Percentiles rank a stretch among this genome's conserved stretches.
Evolutionary conservation across 30 jellyfish, hydroid and myxozoan genomes (phyloP).

Genomic region (Aurelia sp.): DNA sequence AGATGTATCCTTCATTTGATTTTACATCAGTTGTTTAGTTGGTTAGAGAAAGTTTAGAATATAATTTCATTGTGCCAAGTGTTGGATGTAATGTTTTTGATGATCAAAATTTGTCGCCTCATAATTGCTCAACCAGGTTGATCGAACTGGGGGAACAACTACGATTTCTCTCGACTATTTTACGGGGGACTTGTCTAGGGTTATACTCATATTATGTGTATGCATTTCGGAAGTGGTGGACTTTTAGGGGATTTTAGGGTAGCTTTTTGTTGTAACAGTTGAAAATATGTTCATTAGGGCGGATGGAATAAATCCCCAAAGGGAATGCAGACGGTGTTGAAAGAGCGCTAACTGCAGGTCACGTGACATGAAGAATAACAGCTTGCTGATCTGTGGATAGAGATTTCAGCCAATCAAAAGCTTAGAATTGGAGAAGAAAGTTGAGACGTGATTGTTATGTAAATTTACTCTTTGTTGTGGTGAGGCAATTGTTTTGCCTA

Average conservation of each 20-base stretch:
- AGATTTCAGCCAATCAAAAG: constrained; percentile 64
- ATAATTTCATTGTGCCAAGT: too few relatives aligned
- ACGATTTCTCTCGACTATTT: too few relatives aligned
- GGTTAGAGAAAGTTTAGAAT: too few relatives aligned
- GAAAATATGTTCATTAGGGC: background rate
- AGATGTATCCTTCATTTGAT: too few relatives aligned
- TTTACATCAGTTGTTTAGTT: too few relatives aligned
- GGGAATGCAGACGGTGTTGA: constrained; percentile 75
- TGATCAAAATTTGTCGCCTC: too few relatives aligned
- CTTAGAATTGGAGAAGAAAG: constrained; percentile 25
- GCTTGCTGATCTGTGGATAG: constrained; percentile 78
- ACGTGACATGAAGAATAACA: constrained; percentile 68
- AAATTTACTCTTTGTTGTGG: constrained; percentile 70
- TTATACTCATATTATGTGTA: too few relatives aligned
- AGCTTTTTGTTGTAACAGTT: background rate
- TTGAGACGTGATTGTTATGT: constrained; percentile 56
- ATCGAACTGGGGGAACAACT: too few relatives aligned
- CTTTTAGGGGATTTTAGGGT: background rate
- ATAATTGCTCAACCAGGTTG: too few relatives aligned
- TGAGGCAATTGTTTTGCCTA: constrained; percentile 52
- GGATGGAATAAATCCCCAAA: constrained; percentile 40
- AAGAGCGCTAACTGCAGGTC: constrained; percentile 64
- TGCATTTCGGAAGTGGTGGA: background rate
- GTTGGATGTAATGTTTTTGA: too few relatives aligned
- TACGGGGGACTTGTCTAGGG: too few relatives aligned